Percentiles rank a stretch among this genome's conserved stretches.
Conservation (phyloP, 2,113 vertebrate species). For the Ceratotherium simum region DNA sequence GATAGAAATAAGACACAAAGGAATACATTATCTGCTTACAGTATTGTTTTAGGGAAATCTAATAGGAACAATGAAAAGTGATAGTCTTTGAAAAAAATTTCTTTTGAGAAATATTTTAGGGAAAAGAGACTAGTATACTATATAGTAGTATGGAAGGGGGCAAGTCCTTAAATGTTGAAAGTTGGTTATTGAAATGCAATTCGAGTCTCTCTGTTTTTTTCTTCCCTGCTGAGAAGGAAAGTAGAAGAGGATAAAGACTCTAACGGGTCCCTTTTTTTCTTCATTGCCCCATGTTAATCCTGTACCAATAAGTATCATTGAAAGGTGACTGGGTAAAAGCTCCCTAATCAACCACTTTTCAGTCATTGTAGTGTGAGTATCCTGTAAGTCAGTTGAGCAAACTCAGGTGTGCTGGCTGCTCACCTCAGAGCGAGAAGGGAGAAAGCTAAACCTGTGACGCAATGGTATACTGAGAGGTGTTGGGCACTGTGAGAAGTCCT, state of each 20-base stretch:
- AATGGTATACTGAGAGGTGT: neutral
- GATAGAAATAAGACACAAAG: neutral
- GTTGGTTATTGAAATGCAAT: neutral
- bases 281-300: neutral
- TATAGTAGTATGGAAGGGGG: neutral
- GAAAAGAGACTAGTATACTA: neutral
- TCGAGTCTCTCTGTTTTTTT: neutral
- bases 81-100: neutral
- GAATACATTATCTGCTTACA: neutral
- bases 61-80: neutral
- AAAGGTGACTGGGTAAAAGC: neutral
- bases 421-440: neutral
- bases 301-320: neutral
- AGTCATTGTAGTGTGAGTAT: neutral
- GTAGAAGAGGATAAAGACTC: neutral
- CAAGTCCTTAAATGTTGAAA: neutral
- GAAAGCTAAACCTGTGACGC: neutral
- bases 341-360: neutral
- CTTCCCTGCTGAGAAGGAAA: neutral
- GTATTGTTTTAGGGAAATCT: neutral
- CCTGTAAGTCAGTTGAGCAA: neutral
- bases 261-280: neutral
- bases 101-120: constrained; percentile 9
- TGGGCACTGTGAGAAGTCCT: neutral
- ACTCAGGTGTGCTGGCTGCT: neutral